Percentiles rank a stretch among this genome's conserved stretches.
Evolutionary conservation across 2,888 invertebrate genomes (phyloP).

Genomic region (Eupithecia subfuscata): DNA sequence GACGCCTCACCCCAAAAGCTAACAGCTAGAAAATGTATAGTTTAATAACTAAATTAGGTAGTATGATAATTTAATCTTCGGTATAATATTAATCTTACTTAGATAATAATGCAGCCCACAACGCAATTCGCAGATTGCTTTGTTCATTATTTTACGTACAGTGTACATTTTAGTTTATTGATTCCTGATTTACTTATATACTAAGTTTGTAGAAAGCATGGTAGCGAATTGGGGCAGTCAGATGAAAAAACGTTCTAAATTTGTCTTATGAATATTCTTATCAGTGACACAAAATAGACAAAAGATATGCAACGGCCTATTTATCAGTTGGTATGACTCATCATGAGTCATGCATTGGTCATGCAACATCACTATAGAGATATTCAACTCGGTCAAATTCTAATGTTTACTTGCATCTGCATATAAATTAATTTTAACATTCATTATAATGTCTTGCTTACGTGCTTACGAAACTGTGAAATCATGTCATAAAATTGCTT

Average conservation of each 20-base stretch:
- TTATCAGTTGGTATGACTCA: constrained; percentile 2
- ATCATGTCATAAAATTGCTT: not conserved
- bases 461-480: not conserved
- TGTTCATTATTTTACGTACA: no score
- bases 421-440: not conserved
- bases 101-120: no score
- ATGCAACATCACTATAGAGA: not conserved
- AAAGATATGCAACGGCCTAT: not conserved
- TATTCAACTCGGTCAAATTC: not conserved
- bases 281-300: not conserved
- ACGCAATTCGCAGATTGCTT: no score
- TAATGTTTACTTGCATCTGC: not conserved
- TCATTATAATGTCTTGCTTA: not conserved
- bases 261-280: constrained; percentile 11
- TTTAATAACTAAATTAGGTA: no score
- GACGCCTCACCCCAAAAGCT: no score
- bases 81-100: no score
- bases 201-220: not conserved
- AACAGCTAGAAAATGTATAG: no score
- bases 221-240: not conserved
- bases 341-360: not conserved
- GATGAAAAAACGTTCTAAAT: not conserved
- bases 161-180: no score
- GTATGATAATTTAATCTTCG: no score
- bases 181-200: no score